A percentile compares a stretch with the other conserved stretches of the same genome.
phyloP scores from a whole-genome alignment of 2,888 invertebrate species.

The Anagyrus pseudococci region DNA sequence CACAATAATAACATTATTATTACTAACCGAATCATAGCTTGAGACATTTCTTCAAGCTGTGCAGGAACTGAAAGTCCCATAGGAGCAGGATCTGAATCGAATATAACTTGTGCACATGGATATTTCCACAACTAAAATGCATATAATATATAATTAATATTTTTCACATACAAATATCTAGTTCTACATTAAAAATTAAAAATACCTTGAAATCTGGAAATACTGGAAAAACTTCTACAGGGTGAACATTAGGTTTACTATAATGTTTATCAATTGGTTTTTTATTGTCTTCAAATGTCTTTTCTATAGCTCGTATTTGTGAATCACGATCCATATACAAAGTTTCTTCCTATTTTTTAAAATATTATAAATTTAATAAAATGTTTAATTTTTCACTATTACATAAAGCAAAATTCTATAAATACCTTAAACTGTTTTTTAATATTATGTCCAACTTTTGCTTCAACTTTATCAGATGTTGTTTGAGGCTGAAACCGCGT shows the following conservation, averaged over 20 bases:
- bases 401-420: background rate
- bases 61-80: constrained; percentile 84
- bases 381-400: background rate
- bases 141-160: constrained; percentile 2
- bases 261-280: constrained; percentile 88
- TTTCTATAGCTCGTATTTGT: constrained; percentile 96
- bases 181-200: too few relatives aligned
- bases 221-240: constrained; percentile 86
- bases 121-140: constrained; percentile 85
- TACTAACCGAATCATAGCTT: constrained; percentile 93
- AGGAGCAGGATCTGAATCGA: constrained; percentile 97
- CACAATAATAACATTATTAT: constrained; percentile 13
- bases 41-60: constrained; percentile 97
- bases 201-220: constrained; percentile 90
- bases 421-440: constrained; percentile 81
- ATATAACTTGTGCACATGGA: constrained; percentile 97
- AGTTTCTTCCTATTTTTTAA: constrained; percentile 77
- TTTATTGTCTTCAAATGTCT: constrained; percentile 93
- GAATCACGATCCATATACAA: constrained; percentile 96
- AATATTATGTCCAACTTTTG: constrained; percentile 97
- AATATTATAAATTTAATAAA: constrained; percentile 1
- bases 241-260: constrained; percentile 93
- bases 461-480: constrained; percentile 93
- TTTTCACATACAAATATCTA: too few relatives aligned
- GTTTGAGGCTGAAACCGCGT: constrained; percentile 96